These are phyloP conservation scores for Platalea minor DNA, from an alignment of 2,797 vertebrate species.

Conservation along the genomic window DNA sequence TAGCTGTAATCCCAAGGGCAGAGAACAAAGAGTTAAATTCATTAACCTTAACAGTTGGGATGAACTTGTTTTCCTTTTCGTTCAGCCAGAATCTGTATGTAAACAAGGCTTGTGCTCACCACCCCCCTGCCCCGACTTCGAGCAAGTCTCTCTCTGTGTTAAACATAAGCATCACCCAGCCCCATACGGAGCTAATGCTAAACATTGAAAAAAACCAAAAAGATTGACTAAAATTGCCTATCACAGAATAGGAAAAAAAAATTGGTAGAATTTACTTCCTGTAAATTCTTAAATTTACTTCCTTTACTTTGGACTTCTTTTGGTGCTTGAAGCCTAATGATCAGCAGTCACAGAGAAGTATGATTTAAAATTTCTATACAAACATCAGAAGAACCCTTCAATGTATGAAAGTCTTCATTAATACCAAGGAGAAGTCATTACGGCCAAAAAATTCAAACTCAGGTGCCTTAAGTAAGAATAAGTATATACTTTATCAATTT, in stretches of 20 bases:
- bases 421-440: conserved; percentile 3
- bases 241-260: background rate
- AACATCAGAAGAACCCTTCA: conserved; percentile 15
- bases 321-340: background rate
- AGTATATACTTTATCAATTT: conserved; percentile 8
- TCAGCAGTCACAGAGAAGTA: background rate
- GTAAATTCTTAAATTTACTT: background rate
- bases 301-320: background rate
- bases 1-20: background rate
- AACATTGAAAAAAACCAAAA: background rate
- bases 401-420: conserved; percentile 1
- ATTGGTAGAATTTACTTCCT: background rate
- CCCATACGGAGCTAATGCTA: background rate
- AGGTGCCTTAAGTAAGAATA: conserved; percentile 6
- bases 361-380: background rate
- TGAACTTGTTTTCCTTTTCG: background rate
- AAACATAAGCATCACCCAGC: background rate
- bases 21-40: background rate
- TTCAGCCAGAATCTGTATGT: background rate
- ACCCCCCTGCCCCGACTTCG: background rate
- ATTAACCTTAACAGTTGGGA: background rate
- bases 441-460: background rate
- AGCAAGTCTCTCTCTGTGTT: background rate
- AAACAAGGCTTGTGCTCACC: background rate
- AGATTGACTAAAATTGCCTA: background rate